phyloP scores from a whole-genome alignment of 2,113 vertebrate species.

The Brachirus orientalis region DNA sequence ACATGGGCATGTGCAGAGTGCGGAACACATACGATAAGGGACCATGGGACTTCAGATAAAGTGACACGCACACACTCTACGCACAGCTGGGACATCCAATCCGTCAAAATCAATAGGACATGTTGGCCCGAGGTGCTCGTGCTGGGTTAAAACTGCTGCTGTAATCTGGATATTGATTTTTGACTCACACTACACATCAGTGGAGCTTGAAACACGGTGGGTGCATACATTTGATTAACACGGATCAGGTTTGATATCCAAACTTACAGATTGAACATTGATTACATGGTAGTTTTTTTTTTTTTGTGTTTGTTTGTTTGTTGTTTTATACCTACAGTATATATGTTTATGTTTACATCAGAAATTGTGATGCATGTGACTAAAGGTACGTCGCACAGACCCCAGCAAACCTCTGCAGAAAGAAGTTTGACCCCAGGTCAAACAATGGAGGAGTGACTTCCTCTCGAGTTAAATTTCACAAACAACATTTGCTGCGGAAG shows the following conservation, averaged over 20 bases:
- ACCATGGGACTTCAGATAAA: constrained; percentile 16
- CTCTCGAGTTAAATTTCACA: too few relatives aligned
- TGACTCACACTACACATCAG: constrained; percentile 14
- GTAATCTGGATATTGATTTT: constrained; percentile 56
- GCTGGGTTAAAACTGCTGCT: constrained; percentile 1
- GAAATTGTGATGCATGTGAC: too few relatives aligned
- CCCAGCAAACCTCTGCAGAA: too few relatives aligned
- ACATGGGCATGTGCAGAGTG: not conserved
- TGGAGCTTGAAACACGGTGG: constrained; percentile 24
- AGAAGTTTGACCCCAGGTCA: too few relatives aligned
- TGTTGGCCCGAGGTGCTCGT: constrained; percentile 5
- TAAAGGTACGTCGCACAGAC: too few relatives aligned
- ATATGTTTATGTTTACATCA: too few relatives aligned
- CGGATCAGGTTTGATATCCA: constrained; percentile 8
- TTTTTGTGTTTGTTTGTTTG: too few relatives aligned
- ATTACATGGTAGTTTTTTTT: constrained; percentile 2
- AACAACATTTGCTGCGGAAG: too few relatives aligned
- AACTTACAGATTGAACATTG: constrained; percentile 4
- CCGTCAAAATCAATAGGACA: constrained; percentile 34
- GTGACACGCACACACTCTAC: not conserved
- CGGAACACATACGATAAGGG: constrained; percentile 13
- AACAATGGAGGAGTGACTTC: too few relatives aligned
- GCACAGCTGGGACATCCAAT: constrained; percentile 8
- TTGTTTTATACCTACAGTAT: too few relatives aligned
- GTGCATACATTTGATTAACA: constrained; percentile 4